Conservation (phyloP, 2,797 vertebrate species). For the Phoebastria nigripes region DNA sequence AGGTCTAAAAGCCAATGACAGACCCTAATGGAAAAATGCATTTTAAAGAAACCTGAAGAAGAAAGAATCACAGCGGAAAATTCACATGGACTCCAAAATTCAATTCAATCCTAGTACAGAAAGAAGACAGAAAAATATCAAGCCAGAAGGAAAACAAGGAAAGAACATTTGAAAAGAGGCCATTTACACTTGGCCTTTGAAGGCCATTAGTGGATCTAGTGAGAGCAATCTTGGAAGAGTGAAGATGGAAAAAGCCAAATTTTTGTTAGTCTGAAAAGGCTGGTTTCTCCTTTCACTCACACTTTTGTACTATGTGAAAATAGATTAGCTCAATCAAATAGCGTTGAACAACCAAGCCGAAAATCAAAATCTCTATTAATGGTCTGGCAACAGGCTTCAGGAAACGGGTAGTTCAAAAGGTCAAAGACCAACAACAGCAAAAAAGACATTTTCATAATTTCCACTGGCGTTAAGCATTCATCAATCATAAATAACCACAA, state of each 20-base stretch:
- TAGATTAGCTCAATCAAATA: not conserved
- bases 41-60: not conserved
- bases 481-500: conserved; percentile 5
- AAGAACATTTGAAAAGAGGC: not conserved
- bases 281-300: not conserved
- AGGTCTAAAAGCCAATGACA: not conserved
- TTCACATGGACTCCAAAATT: not conserved
- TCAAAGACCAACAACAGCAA: not conserved
- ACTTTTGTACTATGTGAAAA: not conserved
- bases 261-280: not conserved
- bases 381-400: not conserved
- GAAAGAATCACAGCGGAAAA: not conserved
- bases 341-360: not conserved
- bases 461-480: not conserved
- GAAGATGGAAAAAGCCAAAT: not conserved
- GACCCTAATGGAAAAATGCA: not conserved
- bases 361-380: conserved; percentile 22
- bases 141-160: not conserved
- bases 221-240: not conserved
- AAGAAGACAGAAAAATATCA: not conserved
- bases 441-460: not conserved
- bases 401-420: not conserved
- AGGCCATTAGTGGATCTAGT: not conserved
- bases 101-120: not conserved
- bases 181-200: not conserved